Evolutionary conservation across 2,113 vertebrate species (phyloP), one percentile per base, ranked within the genome.

Genomic region (Ailurus styani): DNA sequence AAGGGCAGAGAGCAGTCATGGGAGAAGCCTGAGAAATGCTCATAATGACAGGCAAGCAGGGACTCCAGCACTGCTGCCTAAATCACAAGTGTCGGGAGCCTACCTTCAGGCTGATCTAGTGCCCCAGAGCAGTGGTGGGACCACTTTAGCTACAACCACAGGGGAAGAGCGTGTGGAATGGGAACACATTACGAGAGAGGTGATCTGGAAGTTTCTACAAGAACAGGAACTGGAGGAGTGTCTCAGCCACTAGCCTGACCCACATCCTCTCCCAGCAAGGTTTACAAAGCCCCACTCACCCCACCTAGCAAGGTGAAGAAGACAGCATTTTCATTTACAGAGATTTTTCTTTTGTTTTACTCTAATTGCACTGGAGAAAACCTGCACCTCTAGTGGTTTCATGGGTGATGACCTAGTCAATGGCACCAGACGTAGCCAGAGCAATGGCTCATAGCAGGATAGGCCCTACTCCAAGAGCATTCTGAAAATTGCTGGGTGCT

Each of bases 271-370:
- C 31, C 40, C 42, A 68, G 70, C 31, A 31, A 60, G 37, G 40
- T 82, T 68, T 70, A 64, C 50, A 92, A 91, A 89, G 31, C 7
- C 31, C 31, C 18, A 27, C 42, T 40, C 31, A n/a, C 4, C 23
- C n/a, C 70, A 55, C 18, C n/a, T 70, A 64, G 57, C 12, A 50
- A 62, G 21, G 52, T 13, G 45, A 73, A 84, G 50, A 79, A 66
- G 40, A 8, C 9, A 60, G 29, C 42, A 75, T 68, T 85, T 84
- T 85, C 34, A 93, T 18, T 81, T 70, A 64, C 6, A 57, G 62
- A 81, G 57, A 62, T 77, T 82, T 40, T 90, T 27, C 9, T 37
- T 87, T 68, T 42, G 25, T 60, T 84, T 93, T 62, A 75, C 12
- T 8, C 40, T 70, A 85, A 42, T 3, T 85, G 23, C 37, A 57